phyloP scores from a whole-genome alignment of 2,797 vertebrate genomes.

The Gouania willdenowi region DNA sequence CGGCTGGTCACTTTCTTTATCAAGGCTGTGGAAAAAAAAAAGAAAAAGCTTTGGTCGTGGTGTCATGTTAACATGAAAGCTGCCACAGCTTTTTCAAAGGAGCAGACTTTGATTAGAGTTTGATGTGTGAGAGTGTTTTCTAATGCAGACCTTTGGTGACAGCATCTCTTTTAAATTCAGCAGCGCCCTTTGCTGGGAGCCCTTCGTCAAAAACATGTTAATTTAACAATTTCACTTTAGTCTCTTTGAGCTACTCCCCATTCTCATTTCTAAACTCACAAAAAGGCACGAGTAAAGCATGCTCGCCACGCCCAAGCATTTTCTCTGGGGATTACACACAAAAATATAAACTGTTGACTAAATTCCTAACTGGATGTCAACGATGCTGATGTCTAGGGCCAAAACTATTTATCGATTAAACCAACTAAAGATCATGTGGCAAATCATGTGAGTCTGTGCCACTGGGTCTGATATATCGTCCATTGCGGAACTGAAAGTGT shows the following conservation, averaged over 20 bases:
- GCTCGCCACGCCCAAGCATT: constrained; percentile 14
- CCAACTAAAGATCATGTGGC: constrained; percentile 10
- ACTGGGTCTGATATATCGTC: too few species aligned
- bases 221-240: constrained; percentile 54
- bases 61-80: constrained; percentile 74
- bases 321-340: constrained; percentile 46
- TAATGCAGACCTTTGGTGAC: constrained; percentile 64
- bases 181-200: constrained; percentile 48
- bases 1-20: constrained; percentile 54
- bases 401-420: too few species aligned
- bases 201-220: constrained; percentile 62
- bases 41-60: constrained; percentile 62
- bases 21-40: constrained; percentile 61
- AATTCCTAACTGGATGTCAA: constrained; percentile 45
- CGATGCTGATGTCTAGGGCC: too few species aligned
- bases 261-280: constrained; percentile 3
- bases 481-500: too few species aligned
- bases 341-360: constrained; percentile 42
- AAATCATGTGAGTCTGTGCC: too few species aligned
- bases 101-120: constrained; percentile 68
- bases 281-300: constrained; percentile 30
- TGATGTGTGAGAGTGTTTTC: constrained; percentile 62
- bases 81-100: constrained; percentile 62
- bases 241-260: not conserved
- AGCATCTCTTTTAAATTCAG: constrained; percentile 55